Evolutionary conservation across 2,888 invertebrate genomes (phyloP).

Genomic region (Amphipyra tragopoginis): DNA sequence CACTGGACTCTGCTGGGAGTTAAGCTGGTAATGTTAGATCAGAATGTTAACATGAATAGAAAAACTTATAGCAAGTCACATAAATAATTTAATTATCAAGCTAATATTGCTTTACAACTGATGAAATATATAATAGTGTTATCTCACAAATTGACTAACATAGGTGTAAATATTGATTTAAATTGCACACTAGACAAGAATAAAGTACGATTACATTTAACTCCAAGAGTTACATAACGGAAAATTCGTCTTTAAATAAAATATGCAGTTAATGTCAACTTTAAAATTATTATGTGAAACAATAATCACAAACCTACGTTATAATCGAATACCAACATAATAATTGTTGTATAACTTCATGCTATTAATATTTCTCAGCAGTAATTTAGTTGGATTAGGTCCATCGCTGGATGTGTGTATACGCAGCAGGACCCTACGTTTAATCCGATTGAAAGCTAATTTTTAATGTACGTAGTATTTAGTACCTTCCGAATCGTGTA

Average conservation of each 20-base stretch:
- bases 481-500: too few species aligned
- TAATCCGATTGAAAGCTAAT: too few species aligned
- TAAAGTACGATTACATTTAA: conserved; percentile 2
- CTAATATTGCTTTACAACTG: conserved; percentile 46
- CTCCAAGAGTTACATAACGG: conserved; percentile 7
- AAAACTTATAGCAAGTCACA: conserved; percentile 45
- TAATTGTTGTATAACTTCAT: conserved; percentile 13
- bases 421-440: too few species aligned
- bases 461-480: too few species aligned
- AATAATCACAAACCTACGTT: conserved; percentile 13
- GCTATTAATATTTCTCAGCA: conserved; percentile 48
- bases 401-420: conserved; percentile 56
- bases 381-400: conserved; percentile 47
- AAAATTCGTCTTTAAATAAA: conserved; percentile 7
- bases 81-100: conserved; percentile 54
- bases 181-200: conserved; percentile 29
- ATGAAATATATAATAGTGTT: conserved; percentile 42
- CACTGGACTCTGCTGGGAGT: conserved; percentile 5
- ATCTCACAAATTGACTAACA: conserved; percentile 16
- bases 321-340: conserved; percentile 9
- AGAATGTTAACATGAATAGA: conserved; percentile 29
- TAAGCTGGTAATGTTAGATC: conserved; percentile 8
- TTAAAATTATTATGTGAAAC: conserved; percentile 8
- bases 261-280: conserved; percentile 9
- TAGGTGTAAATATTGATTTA: conserved; percentile 7